A percentile compares a stretch with the other conserved stretches of the same genome.
Conservation (phyloP, 2,888 invertebrate species). For the Drosophila suboccidentalis region DNA sequence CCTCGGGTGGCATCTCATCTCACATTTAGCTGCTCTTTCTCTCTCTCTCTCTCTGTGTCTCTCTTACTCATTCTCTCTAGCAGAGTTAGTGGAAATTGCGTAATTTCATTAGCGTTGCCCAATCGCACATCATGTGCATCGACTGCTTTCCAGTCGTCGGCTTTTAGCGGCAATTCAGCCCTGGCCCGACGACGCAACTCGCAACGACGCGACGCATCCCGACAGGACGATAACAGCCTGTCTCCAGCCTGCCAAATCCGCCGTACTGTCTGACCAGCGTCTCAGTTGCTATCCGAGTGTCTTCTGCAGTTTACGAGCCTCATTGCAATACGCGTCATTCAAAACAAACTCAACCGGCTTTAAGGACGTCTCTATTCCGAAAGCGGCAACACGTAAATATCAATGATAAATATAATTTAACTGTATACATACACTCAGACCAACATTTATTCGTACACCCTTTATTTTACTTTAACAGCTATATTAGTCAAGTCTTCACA, state of each 20-base stretch:
- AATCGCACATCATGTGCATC: constrained; percentile 49
- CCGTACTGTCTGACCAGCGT: constrained; percentile 34
- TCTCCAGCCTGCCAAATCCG: constrained; percentile 20
- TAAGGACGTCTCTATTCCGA: constrained; percentile 11
- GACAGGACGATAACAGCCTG: constrained; percentile 5
- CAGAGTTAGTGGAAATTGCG: constrained; percentile 73
- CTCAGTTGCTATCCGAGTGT: constrained; percentile 59
- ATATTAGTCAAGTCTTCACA: no score
- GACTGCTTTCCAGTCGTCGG: constrained; percentile 48
- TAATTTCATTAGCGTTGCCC: constrained; percentile 68
- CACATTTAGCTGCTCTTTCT: constrained; percentile 5
- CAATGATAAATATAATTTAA: not conserved
- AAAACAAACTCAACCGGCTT: constrained; percentile 5
- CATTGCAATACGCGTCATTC: constrained; percentile 13
- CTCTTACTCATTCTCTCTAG: constrained; percentile 3
- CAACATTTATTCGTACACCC: no score
- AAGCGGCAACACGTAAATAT: constrained; percentile 25
- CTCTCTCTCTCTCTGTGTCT: constrained; percentile 1
- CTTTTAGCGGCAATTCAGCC: constrained; percentile 26
- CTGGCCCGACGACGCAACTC: constrained; percentile 7
- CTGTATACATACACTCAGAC: no score
- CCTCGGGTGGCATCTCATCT: constrained; percentile 10
- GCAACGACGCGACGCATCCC: constrained; percentile 2
- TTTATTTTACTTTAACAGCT: no score
- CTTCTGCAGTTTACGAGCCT: constrained; percentile 47